Evolutionary conservation across 2,797 vertebrate genomes (phyloP), one percentile per base, ranked within the genome.

Genomic region (Pygocentrus nattereri): DNA sequence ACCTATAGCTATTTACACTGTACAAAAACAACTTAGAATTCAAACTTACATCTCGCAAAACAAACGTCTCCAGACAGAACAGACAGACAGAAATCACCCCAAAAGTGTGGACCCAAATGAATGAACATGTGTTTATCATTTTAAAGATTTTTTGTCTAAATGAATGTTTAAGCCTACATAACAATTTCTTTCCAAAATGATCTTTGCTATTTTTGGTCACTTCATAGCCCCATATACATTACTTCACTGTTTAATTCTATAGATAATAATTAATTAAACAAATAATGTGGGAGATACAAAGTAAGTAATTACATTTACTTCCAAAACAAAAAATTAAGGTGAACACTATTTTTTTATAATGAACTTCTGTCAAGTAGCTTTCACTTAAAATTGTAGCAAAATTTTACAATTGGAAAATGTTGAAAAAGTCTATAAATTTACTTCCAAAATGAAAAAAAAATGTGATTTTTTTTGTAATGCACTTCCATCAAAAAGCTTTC

Each of bases 1-100:
- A 91, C 92, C 88, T 91, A 88, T 89, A 88, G 78, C 76, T 97
- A 97, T 98, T 90, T 97, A 97, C 96, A 98, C 91, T 95, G 94
- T 97, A 97, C 96, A 97, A 93, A 69, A 69, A 68, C 19, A 23
- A 68, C 0, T 21, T 34, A 21, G 5, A 11, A 23, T 16, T 12
- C 47, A 71, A 50, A 71, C 47, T 71, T 50, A 50, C 25, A 71
- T 71, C 47, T 49, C 23, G 12, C 68, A 50, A 25, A 70, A 62
- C 7, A 15, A 27, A 2, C 21, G 15, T 49, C 41, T 68, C 21
- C 10, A 68, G 64, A 41, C 25, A 8, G 41, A n/a, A 1, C 5
- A 12, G 25, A 62, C 27, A 30, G n/a, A 58, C 23, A 25, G n/a
- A 59, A 61, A 61, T 30, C 3, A 5, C 13, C 18, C 27, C 30